These are phyloP conservation scores for Noturus placidus DNA, from an alignment of 2,113 vertebrate species.

Conservation along the genomic window DNA sequence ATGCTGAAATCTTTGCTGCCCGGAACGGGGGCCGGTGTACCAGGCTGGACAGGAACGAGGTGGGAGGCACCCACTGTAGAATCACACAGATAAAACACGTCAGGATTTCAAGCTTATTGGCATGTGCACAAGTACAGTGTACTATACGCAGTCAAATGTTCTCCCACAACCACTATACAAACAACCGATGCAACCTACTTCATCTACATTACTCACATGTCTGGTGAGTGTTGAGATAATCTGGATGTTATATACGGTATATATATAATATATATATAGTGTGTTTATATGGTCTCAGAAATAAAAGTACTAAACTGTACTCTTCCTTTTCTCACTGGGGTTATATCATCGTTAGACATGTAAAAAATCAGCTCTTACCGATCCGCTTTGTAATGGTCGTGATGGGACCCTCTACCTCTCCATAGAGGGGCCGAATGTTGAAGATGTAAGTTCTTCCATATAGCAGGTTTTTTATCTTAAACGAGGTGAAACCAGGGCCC, in stretches of 20 bases:
- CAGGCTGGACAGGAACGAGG: slow-evolving; percentile 36
- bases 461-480: slow-evolving; percentile 70
- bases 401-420: slow-evolving; percentile 73
- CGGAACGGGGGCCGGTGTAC: slow-evolving; percentile 50
- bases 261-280: no score
- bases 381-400: slow-evolving; percentile 71
- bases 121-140: neutral
- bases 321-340: no score
- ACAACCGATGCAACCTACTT: neutral
- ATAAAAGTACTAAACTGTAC: neutral
- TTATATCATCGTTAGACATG: no score
- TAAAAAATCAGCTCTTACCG: slow-evolving; percentile 62
- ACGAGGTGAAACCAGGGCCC: slow-evolving; percentile 65
- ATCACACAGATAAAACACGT: neutral
- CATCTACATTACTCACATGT: neutral
- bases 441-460: slow-evolving; percentile 77
- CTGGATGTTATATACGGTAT: no score
- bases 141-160: neutral
- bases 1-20: slow-evolving; percentile 20
- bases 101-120: neutral
- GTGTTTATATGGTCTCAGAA: neutral
- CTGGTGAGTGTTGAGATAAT: neutral
- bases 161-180: neutral
- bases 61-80: slow-evolving; percentile 44
- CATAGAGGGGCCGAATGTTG: slow-evolving; percentile 79